phyloP scores from a whole-genome alignment of 1,140 invertebrate genomes.

The Papilio polytes region DNA sequence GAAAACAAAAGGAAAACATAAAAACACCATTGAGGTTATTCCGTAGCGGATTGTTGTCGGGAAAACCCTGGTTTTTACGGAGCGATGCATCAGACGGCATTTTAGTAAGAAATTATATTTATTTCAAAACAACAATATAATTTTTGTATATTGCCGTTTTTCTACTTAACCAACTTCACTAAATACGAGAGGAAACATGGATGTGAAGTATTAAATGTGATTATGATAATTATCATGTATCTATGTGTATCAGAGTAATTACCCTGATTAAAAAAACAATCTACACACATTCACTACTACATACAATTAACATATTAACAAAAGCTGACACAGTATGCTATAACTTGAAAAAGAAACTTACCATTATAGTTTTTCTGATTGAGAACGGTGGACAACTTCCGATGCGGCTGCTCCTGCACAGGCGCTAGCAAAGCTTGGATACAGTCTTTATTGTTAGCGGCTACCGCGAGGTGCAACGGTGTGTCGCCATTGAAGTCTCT shows the following conservation, averaged over 20 bases:
- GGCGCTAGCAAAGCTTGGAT: constrained; percentile 86
- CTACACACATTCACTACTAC: too few species aligned
- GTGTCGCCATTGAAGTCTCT: constrained; percentile 87
- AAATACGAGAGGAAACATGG: too few species aligned
- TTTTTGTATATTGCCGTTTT: not conserved
- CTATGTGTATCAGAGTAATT: too few species aligned
- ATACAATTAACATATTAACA: too few species aligned
- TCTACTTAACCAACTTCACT: not conserved
- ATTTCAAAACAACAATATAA: not conserved
- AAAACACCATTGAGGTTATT: constrained; percentile 30
- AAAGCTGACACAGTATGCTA: not conserved
- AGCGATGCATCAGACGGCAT: constrained; percentile 4
- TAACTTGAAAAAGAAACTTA: constrained; percentile 75
- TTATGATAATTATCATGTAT: not conserved
- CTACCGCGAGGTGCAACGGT: constrained; percentile 88
- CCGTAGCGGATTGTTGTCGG: not conserved
- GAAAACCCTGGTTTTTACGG: constrained; percentile 26
- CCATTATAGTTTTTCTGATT: constrained; percentile 92
- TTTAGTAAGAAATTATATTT: constrained; percentile 22
- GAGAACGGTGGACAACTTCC: constrained; percentile 85
- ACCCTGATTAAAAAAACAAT: not conserved
- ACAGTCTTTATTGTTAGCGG: constrained; percentile 85
- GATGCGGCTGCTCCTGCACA: constrained; percentile 70
- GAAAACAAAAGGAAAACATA: constrained; percentile 34
- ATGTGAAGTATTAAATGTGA: too few species aligned